Evolutionary conservation across 2,113 vertebrate genomes (phyloP), one percentile per base, ranked within the genome.

Genomic region (Girardinichthys multiradiatus): DNA sequence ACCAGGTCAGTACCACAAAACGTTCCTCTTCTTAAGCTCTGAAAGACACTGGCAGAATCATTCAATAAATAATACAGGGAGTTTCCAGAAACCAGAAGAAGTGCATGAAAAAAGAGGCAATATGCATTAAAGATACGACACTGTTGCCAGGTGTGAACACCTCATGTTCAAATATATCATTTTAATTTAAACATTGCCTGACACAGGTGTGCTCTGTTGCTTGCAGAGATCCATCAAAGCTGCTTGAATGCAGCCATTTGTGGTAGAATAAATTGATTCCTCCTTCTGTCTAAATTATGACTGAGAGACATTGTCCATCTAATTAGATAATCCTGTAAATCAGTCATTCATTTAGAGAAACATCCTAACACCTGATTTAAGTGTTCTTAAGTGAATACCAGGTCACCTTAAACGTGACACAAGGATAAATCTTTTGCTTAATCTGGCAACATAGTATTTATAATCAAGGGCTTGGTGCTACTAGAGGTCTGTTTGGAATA

Each of bases 1-100:
- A 72, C 97, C 97, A 95, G 97, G 97, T 98, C 88, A 88, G 94
- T 95, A 87, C 58, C 59, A 57, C 54, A 65, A 15, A 68, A 68
- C 45, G 59, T 75, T 70, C 54, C 70, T 57, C 67, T 35, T 28
- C 57, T 68, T 57, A 31, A 17, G 51, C 60, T 63, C 37, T 29
- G 64, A 39, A 54, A 45, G 21, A 21, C 2, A 51, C 0, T 7
- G 1, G 19, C 8, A 24, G 24, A 51, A 21, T 2, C 1, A 4
- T 7, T 51, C 1, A 9, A 51, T 51, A 51, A 51, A 51, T 51
- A 51, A 51, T 24, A n/a, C 21, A n/a, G 48, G 21, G 48, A 51
- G 48, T 4, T 21, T 51, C 7, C 8, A 51, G 21, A 51, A 0
- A 9, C 48, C 21, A 24, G 8, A 10, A 51, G 5, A 51, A 45